Conservation (phyloP, 2,113 vertebrate genomes). For the Taxidea taxus region DNA sequence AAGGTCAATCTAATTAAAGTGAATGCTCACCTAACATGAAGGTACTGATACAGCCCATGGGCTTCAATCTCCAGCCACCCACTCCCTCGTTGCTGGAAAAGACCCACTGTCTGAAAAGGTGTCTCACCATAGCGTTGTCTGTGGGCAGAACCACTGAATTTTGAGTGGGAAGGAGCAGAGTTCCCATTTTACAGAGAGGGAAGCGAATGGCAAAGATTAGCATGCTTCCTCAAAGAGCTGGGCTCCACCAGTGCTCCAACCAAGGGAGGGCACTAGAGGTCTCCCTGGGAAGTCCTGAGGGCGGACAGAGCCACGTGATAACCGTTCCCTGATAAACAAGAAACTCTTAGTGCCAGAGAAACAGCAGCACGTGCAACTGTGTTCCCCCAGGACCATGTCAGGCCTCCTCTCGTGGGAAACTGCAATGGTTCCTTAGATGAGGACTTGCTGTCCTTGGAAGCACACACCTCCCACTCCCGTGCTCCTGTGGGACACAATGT, state of each 20-base stretch:
- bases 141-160: neutral
- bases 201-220: neutral
- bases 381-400: neutral
- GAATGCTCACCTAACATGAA: neutral
- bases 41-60: neutral
- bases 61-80: neutral
- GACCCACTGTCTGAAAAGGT: neutral
- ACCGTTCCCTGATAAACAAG: neutral
- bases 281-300: neutral
- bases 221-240: neutral
- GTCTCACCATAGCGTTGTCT: fast-evolving
- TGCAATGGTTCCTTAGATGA: neutral
- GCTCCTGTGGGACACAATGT: neutral
- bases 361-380: neutral
- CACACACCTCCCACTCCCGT: neutral
- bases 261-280: fast-evolving
- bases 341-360: neutral
- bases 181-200: neutral
- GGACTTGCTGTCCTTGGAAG: neutral
- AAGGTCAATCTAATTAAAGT: neutral
- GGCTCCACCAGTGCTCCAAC: neutral
- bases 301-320: neutral
- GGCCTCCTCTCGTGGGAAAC: neutral
- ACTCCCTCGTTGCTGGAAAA: neutral
- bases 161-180: neutral